Evolutionary conservation across 2,888 invertebrate genomes (phyloP), one percentile per base, ranked within the genome.

Genomic region (Torymus tubicola): DNA sequence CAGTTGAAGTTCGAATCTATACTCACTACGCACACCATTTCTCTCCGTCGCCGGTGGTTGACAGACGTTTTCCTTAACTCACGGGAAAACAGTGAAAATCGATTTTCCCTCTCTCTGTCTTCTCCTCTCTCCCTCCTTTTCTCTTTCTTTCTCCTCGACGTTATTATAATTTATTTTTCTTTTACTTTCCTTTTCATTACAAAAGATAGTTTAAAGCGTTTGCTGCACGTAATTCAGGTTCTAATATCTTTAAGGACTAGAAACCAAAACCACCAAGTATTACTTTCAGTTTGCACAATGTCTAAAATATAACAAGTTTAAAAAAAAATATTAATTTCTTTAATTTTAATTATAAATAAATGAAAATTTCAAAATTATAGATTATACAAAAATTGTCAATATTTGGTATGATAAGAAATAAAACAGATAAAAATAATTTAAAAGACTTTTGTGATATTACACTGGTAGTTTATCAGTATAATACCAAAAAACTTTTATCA

Each of bases 31-130:
- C 53, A 61, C 55, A 71, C 83, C 63, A 83, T 83, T 84, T 85
- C 81, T 84, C 84, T 83, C 84, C 75, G 81, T 78, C 81, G 76
- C 73, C 72, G 68, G 73, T 65, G 69, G 74, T 81, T 86, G 85
- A 85, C 84, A 85, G 85, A 84, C 84, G 82, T 82, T 85, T 86
- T 84, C 79, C 85, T 84, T 84, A 84, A 85, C 84, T 85, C 84
- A 83, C 81, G 84, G 72, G 83, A 86, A 85, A 85, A 84, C 83
- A 84, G 83, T 81, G 84, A 83, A 86, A 84, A 86, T 85, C 81
- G 84, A 85, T 86, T 85, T 84, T 80, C 83, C 69, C 75, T 78
- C 77, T 77, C 72, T 24, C 24, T 8, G n/a, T 31, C 21, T 72
- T 52, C 11, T 16, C 24, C 57, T 2, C 57, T 58, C 14, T n/a